These are phyloP conservation scores for Cacatua alba DNA, from an alignment of 2,113 vertebrate species.

Conservation along the genomic window DNA sequence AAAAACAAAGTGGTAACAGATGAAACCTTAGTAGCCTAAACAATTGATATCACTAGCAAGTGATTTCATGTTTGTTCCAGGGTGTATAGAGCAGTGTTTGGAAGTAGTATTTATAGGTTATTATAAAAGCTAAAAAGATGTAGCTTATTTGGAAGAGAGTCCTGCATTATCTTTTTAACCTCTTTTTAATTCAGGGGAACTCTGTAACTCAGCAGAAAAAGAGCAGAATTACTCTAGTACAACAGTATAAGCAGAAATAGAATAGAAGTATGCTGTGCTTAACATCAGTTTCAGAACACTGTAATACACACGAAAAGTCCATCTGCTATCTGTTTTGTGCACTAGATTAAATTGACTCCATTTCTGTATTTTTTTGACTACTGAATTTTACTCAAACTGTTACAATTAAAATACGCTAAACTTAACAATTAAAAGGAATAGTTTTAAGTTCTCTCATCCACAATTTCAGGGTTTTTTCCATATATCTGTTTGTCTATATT, in stretches of 20 bases:
- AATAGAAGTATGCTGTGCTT: background rate
- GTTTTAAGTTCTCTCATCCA: background rate
- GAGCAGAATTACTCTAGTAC: background rate
- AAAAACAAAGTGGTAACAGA: background rate
- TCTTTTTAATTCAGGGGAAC: background rate
- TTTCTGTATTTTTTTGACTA: background rate
- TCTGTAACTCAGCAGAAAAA: background rate
- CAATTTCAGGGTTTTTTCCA: background rate
- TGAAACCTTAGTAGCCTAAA: background rate
- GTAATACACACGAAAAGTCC: background rate
- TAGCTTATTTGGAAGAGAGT: background rate
- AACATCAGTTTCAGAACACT: background rate
- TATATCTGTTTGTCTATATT: background rate
- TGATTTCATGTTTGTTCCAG: background rate
- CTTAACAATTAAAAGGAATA: background rate
- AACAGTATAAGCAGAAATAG: background rate
- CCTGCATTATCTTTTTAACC: background rate
- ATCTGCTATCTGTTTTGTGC: background rate
- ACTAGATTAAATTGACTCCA: background rate
- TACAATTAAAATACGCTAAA: background rate
- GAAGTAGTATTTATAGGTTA: background rate
- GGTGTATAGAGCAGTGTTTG: background rate
- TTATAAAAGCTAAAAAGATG: background rate
- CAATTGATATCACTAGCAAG: background rate
- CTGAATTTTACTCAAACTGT: background rate